A percentile compares a stretch with the other conserved stretches of the same genome.
These are phyloP conservation scores for Oasisia sp. DNA, from an alignment of 2,888 invertebrate species.

Conservation along the genomic window DNA sequence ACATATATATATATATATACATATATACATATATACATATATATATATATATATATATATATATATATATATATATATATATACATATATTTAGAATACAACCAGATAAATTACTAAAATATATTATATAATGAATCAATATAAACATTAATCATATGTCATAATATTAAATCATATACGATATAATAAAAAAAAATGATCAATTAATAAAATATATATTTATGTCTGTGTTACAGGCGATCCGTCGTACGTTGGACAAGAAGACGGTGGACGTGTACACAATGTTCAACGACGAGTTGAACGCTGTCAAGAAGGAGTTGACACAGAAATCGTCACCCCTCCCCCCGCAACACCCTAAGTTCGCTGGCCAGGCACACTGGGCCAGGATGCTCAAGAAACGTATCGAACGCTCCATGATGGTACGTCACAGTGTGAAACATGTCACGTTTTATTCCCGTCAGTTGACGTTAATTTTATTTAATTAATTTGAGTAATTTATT, in stretches of 20 bases:
- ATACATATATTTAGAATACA: too few species aligned
- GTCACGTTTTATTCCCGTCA: neutral
- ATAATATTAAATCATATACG: neutral
- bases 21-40: too few species aligned
- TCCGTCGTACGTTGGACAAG: slow-evolving; percentile 66
- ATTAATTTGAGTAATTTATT: too few species aligned
- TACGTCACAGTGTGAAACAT: slow-evolving; percentile 34
- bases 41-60: too few species aligned
- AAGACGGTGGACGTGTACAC: slow-evolving; percentile 73
- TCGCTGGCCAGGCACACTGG: slow-evolving; percentile 78
- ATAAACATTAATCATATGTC: neutral
- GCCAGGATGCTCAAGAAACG: slow-evolving; percentile 75
- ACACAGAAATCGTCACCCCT: slow-evolving; percentile 57
- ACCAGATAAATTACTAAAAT: neutral
- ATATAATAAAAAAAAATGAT: neutral
- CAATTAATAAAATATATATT: neutral
- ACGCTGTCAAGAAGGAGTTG: slow-evolving; percentile 77
- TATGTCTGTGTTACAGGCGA: slow-evolving; percentile 50
- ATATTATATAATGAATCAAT: neutral
- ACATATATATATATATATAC: too few species aligned
- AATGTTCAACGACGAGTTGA: slow-evolving; percentile 81
- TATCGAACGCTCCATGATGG: slow-evolving; percentile 64
- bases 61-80: too few species aligned
- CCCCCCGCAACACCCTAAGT: slow-evolving; percentile 76
- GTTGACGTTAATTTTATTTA: too few species aligned